Evolutionary conservation across 2,797 vertebrate genomes (phyloP), one percentile per base, ranked within the genome.

Genomic region (Pangasius sanitwongsei): DNA sequence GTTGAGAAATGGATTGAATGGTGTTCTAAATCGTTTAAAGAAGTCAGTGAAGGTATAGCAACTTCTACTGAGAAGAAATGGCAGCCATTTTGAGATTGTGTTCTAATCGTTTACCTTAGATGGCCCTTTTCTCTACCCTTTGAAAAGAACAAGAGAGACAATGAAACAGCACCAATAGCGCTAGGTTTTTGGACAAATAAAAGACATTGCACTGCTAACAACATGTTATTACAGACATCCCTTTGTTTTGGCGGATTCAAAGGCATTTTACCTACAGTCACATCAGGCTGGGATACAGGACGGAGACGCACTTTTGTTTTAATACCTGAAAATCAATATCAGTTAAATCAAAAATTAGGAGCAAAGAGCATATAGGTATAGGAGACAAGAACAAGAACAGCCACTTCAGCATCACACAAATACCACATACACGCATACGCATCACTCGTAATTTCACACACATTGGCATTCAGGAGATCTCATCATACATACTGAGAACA

Each of bases 311-410:
- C 90, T 96, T 93, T 92, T 93, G 90, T 90, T 97, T 97, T 91
- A 95, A 97, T 96, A 96, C 97, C 97, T 97, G 96, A 95, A 98
- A 97, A 97, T 97, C 96, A 97, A 97, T 96, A 97, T 96, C 96
- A 93, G 95, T 98, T 97, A 96, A 82, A 97, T 97, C 88, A 92
- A 89, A 91, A 65, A 88, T 92, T 90, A 92, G 88, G 87, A 91
- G 90, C 88, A 93, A 83, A 92, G 81, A 90, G 88, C 86, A 87
- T 80, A 90, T 92, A 94, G 92, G 91, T 94, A 92, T 53, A 87
- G 41, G 55, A 94, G 91, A 95, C 93, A 96, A 94, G 94, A 92
- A 94, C 88, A 92, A 92, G 94, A 92, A 92, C 94, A 90, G 80
- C 87, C 41, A 75, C 82, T 91, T 92, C 48, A 90, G 93, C 89